Conservation (phyloP, 2,113 vertebrate genomes). For the Ciconia maguari region DNA sequence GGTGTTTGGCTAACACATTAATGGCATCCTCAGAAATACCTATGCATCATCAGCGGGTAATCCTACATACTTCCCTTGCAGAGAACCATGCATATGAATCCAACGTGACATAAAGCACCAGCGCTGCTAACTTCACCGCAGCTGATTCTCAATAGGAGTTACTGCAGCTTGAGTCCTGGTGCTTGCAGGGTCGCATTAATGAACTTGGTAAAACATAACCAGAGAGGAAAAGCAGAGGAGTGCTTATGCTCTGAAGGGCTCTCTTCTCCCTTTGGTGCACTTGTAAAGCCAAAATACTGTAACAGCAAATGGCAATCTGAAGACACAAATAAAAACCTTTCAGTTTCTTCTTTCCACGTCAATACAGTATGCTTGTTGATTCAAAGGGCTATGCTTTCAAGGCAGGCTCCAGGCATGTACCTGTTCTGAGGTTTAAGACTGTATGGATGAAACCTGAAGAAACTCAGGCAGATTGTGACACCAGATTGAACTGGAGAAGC, state of each 20-base stretch:
- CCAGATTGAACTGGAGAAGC: neutral
- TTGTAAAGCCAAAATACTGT: neutral
- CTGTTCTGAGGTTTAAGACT: neutral
- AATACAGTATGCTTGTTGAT: neutral
- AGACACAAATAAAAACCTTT: neutral
- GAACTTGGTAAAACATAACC: neutral
- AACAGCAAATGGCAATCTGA: neutral
- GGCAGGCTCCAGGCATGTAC: neutral
- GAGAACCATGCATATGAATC: neutral
- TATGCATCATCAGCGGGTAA: constrained; percentile 40
- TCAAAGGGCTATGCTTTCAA: neutral
- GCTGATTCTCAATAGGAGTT: neutral
- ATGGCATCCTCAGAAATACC: constrained; percentile 71
- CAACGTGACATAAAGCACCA: neutral
- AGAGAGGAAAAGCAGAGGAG: neutral
- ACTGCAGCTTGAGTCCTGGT: neutral
- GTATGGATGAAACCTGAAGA: neutral
- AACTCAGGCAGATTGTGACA: neutral
- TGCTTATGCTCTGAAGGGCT: neutral
- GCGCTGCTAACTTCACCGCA: neutral
- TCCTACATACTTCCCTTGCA: constrained; percentile 7
- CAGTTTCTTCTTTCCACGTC: neutral
- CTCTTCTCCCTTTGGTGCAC: neutral
- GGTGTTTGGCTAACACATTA: constrained; percentile 69
- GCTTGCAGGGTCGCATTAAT: neutral